Evolutionary conservation across 2,113 vertebrate genomes (phyloP).

Genomic region (Rhineura floridana): DNA sequence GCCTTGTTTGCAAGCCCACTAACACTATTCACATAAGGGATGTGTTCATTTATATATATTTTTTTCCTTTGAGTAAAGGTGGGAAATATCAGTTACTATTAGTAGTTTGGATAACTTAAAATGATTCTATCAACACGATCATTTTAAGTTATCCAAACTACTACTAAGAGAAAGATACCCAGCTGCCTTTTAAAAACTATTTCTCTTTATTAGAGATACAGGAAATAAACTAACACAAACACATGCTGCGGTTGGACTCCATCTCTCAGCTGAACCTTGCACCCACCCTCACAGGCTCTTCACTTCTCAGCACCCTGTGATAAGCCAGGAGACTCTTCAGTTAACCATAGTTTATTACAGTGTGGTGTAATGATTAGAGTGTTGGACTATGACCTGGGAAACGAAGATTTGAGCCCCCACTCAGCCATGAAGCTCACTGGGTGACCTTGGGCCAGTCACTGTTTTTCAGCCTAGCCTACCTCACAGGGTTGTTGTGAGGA

Average conservation of each 20-base stretch:
- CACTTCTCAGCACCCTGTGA: background rate
- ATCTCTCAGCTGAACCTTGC: too few relatives aligned
- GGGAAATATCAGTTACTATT: background rate
- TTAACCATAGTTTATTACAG: background rate
- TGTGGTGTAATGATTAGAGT: too few relatives aligned
- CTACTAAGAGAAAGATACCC: background rate
- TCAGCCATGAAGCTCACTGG: too few relatives aligned
- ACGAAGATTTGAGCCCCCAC: too few relatives aligned
- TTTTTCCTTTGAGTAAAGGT: background rate
- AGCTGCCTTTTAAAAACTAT: background rate
- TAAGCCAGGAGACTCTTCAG: background rate
- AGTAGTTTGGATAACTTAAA: too few relatives aligned
- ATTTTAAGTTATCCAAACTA: too few relatives aligned
- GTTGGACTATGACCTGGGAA: too few relatives aligned
- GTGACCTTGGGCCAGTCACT: too few relatives aligned
- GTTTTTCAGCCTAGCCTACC: too few relatives aligned
- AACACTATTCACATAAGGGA: background rate
- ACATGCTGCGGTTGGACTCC: background rate
- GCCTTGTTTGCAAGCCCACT: slow-evolving; percentile 39
- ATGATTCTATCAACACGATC: too few relatives aligned
- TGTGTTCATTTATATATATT: background rate
- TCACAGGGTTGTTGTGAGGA: too few relatives aligned
- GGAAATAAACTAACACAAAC: background rate
- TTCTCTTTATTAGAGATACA: background rate
- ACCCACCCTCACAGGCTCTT: background rate